These are phyloP conservation scores for Coecobrya sp. DNA, from an alignment of 2,888 invertebrate species.

Conservation along the genomic window DNA sequence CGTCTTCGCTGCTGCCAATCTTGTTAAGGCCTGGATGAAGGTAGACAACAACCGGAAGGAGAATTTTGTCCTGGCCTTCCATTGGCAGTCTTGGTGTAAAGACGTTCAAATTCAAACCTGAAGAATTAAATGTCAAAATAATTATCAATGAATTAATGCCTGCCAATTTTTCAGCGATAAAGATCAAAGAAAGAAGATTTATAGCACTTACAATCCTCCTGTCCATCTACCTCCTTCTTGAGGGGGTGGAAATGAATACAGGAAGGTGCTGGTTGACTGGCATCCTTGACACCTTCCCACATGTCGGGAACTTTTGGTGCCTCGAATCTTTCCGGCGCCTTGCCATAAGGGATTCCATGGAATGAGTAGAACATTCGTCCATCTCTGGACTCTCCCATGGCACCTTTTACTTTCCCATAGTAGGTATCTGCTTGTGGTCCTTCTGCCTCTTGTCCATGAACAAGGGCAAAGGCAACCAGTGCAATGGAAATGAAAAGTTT, in stretches of 20 bases:
- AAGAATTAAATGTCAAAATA: neutral
- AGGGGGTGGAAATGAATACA: conserved; percentile 78
- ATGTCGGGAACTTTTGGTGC: conserved; percentile 77
- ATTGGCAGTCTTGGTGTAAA: conserved; percentile 79
- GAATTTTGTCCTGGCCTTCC: conserved; percentile 77
- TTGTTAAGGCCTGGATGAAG: conserved; percentile 78
- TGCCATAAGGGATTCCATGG: conserved; percentile 80
- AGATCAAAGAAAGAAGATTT: neutral
- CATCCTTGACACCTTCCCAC: conserved; percentile 81
- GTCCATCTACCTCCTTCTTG: conserved; percentile 62
- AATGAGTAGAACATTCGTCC: conserved; percentile 79
- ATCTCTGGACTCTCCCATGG: conserved; percentile 63
- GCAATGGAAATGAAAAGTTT: neutral
- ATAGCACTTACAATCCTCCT: conserved; percentile 79
- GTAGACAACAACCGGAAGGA: conserved; percentile 83
- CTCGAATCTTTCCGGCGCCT: conserved; percentile 78
- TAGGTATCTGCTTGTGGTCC: conserved; percentile 66
- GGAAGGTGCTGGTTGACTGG: conserved; percentile 61
- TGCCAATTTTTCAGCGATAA: neutral
- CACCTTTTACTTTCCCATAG: conserved; percentile 74
- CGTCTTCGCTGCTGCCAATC: conserved; percentile 56
- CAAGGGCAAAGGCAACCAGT: conserved; percentile 40
- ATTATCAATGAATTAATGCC: too few relatives aligned
- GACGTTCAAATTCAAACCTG: conserved; percentile 80
- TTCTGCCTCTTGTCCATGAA: conserved; percentile 51